Conservation (phyloP, 2,113 vertebrate species). For the Labeo rohita region DNA sequence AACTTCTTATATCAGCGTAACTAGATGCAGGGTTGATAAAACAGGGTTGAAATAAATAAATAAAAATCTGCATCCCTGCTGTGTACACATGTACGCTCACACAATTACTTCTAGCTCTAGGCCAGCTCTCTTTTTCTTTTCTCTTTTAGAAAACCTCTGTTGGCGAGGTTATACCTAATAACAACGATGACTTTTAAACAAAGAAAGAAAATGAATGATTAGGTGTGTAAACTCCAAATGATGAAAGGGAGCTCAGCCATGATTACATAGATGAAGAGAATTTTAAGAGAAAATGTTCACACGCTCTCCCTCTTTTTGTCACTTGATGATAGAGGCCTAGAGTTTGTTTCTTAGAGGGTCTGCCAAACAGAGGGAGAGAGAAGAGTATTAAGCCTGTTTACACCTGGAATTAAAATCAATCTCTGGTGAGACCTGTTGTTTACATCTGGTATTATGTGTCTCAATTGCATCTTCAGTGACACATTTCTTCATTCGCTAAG, state of each 20-base stretch:
- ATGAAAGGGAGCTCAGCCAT: background rate
- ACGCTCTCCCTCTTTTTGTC: background rate
- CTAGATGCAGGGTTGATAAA: background rate
- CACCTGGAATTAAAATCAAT: background rate
- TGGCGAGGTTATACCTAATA: background rate
- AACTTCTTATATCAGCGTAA: background rate
- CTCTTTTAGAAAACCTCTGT: background rate
- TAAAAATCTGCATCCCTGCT: background rate
- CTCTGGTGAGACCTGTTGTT: background rate
- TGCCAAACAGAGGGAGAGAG: background rate
- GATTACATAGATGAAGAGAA: background rate
- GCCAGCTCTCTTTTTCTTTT: background rate
- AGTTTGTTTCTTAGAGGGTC: background rate
- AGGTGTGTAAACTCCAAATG: slow-evolving; percentile 8
- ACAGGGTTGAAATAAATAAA: background rate
- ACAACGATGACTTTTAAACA: slow-evolving; percentile 23
- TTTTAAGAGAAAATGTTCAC: background rate
- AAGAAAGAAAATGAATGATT: background rate
- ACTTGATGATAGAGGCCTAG: background rate
- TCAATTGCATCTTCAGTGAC: background rate
- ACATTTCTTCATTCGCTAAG: background rate
- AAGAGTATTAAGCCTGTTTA: background rate
- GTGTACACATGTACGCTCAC: background rate
- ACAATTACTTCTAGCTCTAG: background rate
- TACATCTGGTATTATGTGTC: background rate